These are phyloP conservation scores for Melospiza melodia DNA, from an alignment of 2,113 vertebrate genomes.

Conservation along the genomic window DNA sequence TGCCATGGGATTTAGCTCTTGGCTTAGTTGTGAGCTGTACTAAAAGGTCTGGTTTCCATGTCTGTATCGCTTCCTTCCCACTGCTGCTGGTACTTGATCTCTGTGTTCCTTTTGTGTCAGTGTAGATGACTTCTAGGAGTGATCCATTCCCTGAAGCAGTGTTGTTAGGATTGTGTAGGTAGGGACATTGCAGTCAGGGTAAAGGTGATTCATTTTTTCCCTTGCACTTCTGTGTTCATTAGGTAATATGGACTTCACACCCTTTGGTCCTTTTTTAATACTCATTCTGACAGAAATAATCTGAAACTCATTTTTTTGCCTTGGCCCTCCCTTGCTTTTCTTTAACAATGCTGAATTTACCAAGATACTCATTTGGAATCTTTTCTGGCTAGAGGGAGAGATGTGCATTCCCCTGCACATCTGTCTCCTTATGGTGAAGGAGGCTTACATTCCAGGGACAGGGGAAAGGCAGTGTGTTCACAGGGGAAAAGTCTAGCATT, in stretches of 20 bases:
- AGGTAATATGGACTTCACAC: neutral
- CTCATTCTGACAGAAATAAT: neutral
- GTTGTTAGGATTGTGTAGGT: neutral
- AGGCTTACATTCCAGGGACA: neutral
- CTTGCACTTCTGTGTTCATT: neutral
- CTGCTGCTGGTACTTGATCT: neutral
- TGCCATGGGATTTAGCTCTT: conserved; percentile 43
- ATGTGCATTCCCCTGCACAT: neutral
- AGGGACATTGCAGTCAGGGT: neutral
- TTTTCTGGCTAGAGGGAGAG: neutral
- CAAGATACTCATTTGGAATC: neutral
- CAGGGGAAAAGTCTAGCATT: neutral
- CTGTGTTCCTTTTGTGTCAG: neutral
- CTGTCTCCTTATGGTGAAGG: neutral
- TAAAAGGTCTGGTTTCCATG: conserved; percentile 21
- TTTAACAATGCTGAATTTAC: neutral
- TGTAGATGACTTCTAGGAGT: neutral
- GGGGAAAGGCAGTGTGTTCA: neutral
- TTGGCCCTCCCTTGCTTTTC: neutral
- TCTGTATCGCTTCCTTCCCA: neutral
- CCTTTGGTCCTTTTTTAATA: neutral
- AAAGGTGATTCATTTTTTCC: neutral
- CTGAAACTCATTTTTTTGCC: neutral
- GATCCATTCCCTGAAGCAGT: neutral
- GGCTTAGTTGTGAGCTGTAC: conserved; percentile 19